Conservation (phyloP, 2,113 vertebrate species). For the Ornithorhynchus anatinus region DNA sequence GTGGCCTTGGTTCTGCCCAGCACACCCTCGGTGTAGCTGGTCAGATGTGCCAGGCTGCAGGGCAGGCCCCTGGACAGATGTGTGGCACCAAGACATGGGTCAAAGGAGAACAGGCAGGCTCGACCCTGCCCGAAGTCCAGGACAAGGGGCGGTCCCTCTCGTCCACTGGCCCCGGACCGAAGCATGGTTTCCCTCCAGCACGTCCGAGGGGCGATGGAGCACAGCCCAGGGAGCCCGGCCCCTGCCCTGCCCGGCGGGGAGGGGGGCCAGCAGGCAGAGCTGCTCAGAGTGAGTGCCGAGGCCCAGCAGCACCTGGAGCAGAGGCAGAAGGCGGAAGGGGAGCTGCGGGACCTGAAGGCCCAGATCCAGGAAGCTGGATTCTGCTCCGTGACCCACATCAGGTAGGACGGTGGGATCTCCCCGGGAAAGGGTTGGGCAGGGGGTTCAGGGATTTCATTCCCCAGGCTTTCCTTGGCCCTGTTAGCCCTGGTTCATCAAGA, state of each 20-base stretch:
- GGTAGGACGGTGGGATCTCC: conserved; percentile 64
- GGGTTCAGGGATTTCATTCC: fast-evolving
- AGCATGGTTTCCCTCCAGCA: conserved; percentile 47
- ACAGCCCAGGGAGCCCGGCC: conserved; percentile 10
- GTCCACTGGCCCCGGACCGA: not conserved
- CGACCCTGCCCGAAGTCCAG: no score
- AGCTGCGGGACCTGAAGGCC: conserved; percentile 83
- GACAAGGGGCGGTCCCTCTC: no score
- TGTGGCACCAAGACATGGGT: no score
- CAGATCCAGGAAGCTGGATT: conserved; percentile 88
- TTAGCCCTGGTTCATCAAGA: no score
- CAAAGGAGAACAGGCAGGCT: no score
- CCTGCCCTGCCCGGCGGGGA: not conserved
- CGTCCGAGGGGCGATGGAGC: conserved; percentile 23
- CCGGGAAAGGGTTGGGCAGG: not conserved
- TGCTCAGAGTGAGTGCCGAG: conserved; percentile 59
- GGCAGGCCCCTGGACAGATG: no score
- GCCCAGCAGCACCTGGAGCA: conserved; percentile 75
- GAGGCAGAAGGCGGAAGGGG: conserved; percentile 77
- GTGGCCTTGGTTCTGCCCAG: no score
- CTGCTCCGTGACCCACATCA: conserved; percentile 87
- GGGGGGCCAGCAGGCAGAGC: conserved; percentile 56
- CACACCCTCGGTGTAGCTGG: no score
- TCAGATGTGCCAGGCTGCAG: no score
- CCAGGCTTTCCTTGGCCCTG: not conserved